Percentiles rank a stretch among this genome's conserved stretches.
phyloP scores from a whole-genome alignment of 2,113 vertebrate genomes.

The Anguilla japonica region DNA sequence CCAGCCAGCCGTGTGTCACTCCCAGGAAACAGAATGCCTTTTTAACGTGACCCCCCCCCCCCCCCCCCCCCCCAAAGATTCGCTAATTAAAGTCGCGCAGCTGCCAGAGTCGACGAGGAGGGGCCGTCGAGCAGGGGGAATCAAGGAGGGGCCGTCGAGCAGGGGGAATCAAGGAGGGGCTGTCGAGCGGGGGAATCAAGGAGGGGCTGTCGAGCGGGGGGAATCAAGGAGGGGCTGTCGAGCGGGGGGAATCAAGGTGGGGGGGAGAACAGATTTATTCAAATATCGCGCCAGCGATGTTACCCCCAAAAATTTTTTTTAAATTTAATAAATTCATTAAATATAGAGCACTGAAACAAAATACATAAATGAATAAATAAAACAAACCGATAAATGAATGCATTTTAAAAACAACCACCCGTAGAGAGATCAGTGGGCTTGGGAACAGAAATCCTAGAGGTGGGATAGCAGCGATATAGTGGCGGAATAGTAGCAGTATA shows the following conservation, averaged over 20 bases:
- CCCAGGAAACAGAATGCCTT: constrained; percentile 23
- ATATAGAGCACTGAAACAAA: not conserved
- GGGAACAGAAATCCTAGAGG: constrained; percentile 19
- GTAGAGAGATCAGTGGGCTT: constrained; percentile 10
- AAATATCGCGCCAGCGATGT: not conserved
- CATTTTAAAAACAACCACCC: constrained; percentile 19
- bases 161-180: not conserved
- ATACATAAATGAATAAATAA: not conserved
- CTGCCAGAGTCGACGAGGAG: not conserved
- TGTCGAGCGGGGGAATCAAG: not conserved
- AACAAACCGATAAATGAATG: not conserved
- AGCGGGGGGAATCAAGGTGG: not conserved
- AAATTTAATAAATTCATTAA: not conserved
- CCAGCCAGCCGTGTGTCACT: constrained; percentile 30
- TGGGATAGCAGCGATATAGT: too few relatives aligned
- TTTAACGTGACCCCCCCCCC: constrained; percentile 30
- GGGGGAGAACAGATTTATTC: too few relatives aligned
- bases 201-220: not conserved
- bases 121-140: not conserved
- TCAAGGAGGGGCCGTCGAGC: not conserved
- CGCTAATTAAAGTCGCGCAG: constrained; percentile 33
- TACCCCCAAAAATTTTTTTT: constrained; percentile 2
- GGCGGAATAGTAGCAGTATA: too few relatives aligned
- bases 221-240: not conserved
- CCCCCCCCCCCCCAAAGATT: constrained; percentile 26